Percentiles rank a stretch among this genome's conserved stretches.
These are phyloP conservation scores for Ectemnius cavifrons DNA, from an alignment of 2,888 invertebrate genomes.

Conservation along the genomic window DNA sequence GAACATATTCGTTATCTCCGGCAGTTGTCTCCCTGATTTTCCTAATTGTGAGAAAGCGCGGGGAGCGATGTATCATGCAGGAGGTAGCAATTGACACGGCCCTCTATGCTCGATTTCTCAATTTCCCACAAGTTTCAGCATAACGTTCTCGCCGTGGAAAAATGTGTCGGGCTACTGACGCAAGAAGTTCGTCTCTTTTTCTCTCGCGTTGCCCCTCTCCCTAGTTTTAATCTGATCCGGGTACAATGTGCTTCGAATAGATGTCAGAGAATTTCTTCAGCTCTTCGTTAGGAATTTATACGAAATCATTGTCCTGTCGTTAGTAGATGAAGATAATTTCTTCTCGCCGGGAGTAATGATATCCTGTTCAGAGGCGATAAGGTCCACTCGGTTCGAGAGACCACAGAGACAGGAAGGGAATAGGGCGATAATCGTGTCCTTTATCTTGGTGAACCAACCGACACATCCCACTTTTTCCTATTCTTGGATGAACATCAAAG, in stretches of 20 bases:
- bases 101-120: constrained; percentile 31
- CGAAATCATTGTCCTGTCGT: constrained; percentile 5
- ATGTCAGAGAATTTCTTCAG: background rate
- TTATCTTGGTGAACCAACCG: constrained; percentile 45
- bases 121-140: constrained; percentile 43
- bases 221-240: background rate
- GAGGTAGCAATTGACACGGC: constrained; percentile 26
- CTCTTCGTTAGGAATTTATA: no score
- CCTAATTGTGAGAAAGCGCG: constrained; percentile 36
- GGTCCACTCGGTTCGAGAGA: constrained; percentile 36
- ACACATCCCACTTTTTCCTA: constrained; percentile 17
- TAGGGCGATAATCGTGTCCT: constrained; percentile 37
- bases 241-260: background rate
- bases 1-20: constrained; percentile 13
- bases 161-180: constrained; percentile 37
- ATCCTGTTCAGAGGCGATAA: constrained; percentile 46
- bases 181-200: constrained; percentile 37
- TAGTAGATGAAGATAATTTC: constrained; percentile 15
- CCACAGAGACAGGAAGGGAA: constrained; percentile 33
- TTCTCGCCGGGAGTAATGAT: constrained; percentile 27
- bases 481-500: background rate
- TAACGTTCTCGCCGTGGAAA: constrained; percentile 27
- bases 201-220: no score
- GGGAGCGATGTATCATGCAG: constrained; percentile 26
- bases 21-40: constrained; percentile 32